Evolutionary conservation across 2,888 invertebrate species (phyloP).

Genomic region (Pogonocherus hispidulus): DNA sequence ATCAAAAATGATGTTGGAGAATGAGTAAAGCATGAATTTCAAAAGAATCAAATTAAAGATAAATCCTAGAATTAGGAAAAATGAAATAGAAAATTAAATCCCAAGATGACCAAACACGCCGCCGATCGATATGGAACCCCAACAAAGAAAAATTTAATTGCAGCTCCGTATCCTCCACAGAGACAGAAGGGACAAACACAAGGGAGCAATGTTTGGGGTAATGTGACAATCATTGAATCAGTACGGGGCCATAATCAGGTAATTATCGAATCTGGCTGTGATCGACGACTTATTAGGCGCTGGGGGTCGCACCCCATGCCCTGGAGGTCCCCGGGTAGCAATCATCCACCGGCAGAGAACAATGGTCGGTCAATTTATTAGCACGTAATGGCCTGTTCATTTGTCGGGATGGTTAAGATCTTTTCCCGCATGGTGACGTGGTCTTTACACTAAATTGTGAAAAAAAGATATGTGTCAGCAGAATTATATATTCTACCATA

Average conservation of each 20-base stretch:
- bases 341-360: constrained; percentile 41
- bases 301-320: constrained; percentile 53
- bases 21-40: too few relatives aligned
- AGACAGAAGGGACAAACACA: constrained; percentile 56
- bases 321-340: constrained; percentile 33
- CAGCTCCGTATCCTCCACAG: constrained; percentile 52
- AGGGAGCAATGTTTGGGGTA: constrained; percentile 62
- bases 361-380: constrained; percentile 40
- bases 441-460: too few relatives aligned
- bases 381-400: constrained; percentile 37
- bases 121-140: neutral
- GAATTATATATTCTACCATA: too few relatives aligned
- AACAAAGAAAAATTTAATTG: constrained; percentile 58
- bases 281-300: constrained; percentile 62
- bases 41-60: too few relatives aligned
- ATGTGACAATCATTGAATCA: constrained; percentile 66
- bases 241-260: constrained; percentile 63
- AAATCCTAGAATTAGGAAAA: too few relatives aligned
- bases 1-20: too few relatives aligned
- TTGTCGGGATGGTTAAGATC: constrained; percentile 1
- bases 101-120: neutral
- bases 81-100: neutral
- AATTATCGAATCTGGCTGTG: constrained; percentile 66
- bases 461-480: too few relatives aligned
- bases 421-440: too few relatives aligned